Base-by-base conservation (phyloP, 1,140 invertebrate species). In the Acyrthosiphon pisum region DNA sequence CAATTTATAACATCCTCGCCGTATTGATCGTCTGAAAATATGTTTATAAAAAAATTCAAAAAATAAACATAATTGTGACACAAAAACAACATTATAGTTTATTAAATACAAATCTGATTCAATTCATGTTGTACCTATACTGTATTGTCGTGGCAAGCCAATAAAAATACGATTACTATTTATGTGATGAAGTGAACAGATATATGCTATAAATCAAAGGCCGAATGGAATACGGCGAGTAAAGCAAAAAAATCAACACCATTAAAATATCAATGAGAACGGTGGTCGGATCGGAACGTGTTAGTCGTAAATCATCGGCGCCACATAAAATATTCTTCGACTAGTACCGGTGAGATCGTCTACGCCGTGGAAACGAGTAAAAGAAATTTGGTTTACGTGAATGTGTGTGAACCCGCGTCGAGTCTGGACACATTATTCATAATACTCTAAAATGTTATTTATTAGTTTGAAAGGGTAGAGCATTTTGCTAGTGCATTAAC, bases 371-470 rank as follows among this genome's bases (percentile, higher is more conserved):
- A 44, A 90, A 68, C 50, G 37, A 91, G 37, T 91, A 35, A 91
- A 91, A 91, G 90, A 91, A 44, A 91, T 91, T 60, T 60, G 20
- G 23, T 91, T 76, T 60, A n/a, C 23, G 26, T 35, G 37, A 46
- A 46, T 44, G 53, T 44, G 41, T n/a, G 23, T n/a, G 11, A 91
- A 68, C 41, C 68, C 37, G 41, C 37, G 8, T 44, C 56, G 37
- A 18, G 26, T 68, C 90, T 91, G 53, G 90, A 90, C 89, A 60
- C 90, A 91, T 91, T 41, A 91, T 91, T 91, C 60, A 91, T 68
- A 91, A 91, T 26, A 35, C 26, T 68, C 56, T 41, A 89, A 68
- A 91, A 91, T 76, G 37, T 68, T 68, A 91, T 91, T 91, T 91
- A 91, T 91, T 91, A 91, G 90, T 91, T 76, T 68, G 35, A 76